A percentile compares a stretch with the other conserved stretches of the same genome.
phyloP scores from a whole-genome alignment of 2,888 invertebrate genomes.

The Halocaridina rubra region DNA sequence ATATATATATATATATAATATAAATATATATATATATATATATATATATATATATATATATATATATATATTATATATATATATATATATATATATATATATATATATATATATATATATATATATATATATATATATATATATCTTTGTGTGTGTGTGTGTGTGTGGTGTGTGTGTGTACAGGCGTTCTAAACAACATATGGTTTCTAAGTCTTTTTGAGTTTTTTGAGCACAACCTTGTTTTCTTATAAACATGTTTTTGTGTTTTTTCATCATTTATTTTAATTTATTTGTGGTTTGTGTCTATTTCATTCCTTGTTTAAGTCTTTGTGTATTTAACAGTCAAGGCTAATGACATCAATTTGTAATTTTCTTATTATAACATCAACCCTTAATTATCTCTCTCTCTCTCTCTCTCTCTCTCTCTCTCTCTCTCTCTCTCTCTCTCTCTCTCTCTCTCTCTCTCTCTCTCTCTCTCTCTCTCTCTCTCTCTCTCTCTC shows the following conservation, averaged over 20 bases:
- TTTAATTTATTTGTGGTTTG: no score
- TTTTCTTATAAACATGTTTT: no score
- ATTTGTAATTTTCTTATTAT: no score
- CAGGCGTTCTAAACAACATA: no score
- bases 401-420: background rate
- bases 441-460: background rate
- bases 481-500: background rate
- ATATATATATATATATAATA: background rate
- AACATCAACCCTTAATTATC: no score
- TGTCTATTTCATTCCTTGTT: no score
- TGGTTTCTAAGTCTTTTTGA: no score
- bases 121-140: background rate
- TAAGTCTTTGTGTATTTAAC: no score
- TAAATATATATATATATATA: background rate
- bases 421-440: background rate
- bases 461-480: background rate
- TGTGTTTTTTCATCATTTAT: no score
- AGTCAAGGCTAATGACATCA: no score
- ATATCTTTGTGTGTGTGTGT: background rate
- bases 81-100: background rate
- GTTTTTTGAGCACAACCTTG: no score
- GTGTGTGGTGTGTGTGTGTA: background rate
- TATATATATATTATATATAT: background rate
- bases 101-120: background rate
- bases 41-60: background rate